Evolutionary conservation across 1,140 invertebrate species (phyloP).

Genomic region (Nautilus pompilius): DNA sequence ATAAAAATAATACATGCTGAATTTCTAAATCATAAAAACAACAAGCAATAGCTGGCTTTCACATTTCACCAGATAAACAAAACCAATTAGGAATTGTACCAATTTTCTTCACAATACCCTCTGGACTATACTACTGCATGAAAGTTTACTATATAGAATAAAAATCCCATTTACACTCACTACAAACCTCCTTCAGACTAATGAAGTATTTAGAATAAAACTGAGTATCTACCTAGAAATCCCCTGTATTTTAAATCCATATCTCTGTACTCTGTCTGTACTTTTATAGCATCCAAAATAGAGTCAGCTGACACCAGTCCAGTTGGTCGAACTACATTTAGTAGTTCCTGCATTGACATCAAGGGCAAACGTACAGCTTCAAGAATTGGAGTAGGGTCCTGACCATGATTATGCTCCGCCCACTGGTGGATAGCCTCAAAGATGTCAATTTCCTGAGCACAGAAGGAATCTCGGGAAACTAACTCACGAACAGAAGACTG

Average conservation of each 20-base stretch:
- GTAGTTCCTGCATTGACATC: conserved; percentile 81
- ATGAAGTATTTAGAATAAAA: too few species aligned
- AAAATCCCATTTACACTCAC: too few species aligned
- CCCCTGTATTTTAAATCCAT: conserved; percentile 75
- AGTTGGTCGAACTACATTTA: conserved; percentile 82
- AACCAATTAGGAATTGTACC: too few species aligned
- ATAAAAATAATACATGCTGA: too few species aligned
- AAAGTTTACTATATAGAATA: too few species aligned
- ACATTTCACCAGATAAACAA: too few species aligned
- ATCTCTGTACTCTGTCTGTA: conserved; percentile 71
- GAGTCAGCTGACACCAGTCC: conserved; percentile 81
- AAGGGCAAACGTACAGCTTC: conserved; percentile 75
- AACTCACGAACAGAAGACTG: conserved; percentile 64
- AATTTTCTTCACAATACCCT: too few species aligned
- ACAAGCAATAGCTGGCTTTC: too few species aligned
- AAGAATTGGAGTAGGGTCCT: conserved; percentile 56
- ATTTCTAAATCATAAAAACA: too few species aligned
- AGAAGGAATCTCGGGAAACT: conserved; percentile 91
- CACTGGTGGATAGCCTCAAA: conserved; percentile 84
- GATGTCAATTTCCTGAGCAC: conserved; percentile 91
- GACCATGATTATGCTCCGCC: conserved; percentile 73
- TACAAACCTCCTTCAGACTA: too few species aligned
- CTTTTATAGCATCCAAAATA: conserved; percentile 90
- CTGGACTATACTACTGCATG: too few species aligned
- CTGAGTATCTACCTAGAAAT: conserved; percentile 62